A percentile compares a stretch with the other conserved stretches of the same genome.
Evolutionary conservation across 2,888 invertebrate species (phyloP).

Genomic region (Homarus gammarus): DNA sequence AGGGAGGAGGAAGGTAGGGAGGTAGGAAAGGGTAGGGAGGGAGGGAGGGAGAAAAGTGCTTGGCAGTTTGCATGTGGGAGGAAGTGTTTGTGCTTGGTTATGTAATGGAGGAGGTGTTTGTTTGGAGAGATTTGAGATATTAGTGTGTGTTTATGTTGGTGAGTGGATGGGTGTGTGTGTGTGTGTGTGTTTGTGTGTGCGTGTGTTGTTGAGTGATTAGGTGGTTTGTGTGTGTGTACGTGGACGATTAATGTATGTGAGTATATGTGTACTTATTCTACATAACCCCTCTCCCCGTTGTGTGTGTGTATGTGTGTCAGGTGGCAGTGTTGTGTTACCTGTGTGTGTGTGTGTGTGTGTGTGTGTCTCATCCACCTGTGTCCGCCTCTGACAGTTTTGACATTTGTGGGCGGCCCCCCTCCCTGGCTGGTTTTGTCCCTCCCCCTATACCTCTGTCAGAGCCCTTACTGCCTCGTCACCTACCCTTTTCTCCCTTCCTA

Average conservation of each 20-base stretch:
- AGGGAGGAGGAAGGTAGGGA: too few relatives aligned
- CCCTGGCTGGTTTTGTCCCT: not conserved
- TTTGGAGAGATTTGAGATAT: not conserved
- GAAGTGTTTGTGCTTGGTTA: too few relatives aligned
- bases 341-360: slow-evolving; percentile 16
- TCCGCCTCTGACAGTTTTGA: not conserved
- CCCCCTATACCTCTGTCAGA: too few relatives aligned
- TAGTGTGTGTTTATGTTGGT: slow-evolving; percentile 25
- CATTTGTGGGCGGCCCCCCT: not conserved
- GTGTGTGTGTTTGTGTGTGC: slow-evolving; percentile 24
- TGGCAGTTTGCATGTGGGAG: too few relatives aligned
- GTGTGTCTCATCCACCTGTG: not conserved
- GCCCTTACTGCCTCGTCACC: too few relatives aligned
- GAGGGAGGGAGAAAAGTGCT: not conserved
- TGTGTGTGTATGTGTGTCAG: too few relatives aligned
- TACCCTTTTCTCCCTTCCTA: too few relatives aligned
- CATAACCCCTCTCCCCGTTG: not conserved
- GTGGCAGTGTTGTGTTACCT: not conserved
- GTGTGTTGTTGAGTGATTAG: too few relatives aligned
- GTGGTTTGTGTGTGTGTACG: slow-evolving; percentile 6
- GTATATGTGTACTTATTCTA: not conserved
- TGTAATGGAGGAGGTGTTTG: not conserved
- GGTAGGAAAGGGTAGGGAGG: not conserved
- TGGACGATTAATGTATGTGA: not conserved
- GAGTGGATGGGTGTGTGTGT: too few relatives aligned